Percentiles rank a stretch among this genome's conserved stretches.
Conservation (phyloP, 2,797 vertebrate genomes). For the Periophthalmus magnuspinnatus region DNA sequence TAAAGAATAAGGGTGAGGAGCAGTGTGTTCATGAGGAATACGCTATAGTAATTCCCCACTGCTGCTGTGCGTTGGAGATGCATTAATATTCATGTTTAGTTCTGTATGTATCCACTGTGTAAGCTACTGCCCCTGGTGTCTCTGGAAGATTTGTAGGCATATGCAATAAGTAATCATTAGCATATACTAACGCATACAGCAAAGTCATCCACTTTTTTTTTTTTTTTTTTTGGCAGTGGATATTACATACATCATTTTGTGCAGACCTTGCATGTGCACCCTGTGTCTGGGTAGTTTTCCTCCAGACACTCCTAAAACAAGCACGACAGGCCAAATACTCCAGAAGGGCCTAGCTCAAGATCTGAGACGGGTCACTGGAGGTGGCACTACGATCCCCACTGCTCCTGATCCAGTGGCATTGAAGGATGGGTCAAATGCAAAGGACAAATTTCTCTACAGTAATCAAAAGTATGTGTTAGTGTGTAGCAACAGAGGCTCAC, state of each 20-base stretch:
- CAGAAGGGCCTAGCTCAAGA: no score
- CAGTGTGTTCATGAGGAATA: neutral
- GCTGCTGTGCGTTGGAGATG: neutral
- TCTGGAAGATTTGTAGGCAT: neutral
- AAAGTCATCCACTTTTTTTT: neutral
- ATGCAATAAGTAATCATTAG: neutral
- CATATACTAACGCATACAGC: neutral
- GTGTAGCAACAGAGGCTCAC: no score
- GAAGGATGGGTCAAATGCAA: no score
- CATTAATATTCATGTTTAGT: slow-evolving; percentile 9
- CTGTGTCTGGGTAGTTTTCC: neutral
- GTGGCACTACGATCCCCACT: no score
- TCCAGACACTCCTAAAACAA: neutral
- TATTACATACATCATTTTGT: neutral
- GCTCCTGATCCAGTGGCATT: no score
- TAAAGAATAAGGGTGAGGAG: neutral
- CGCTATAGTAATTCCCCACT: neutral
- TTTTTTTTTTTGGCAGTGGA: neutral
- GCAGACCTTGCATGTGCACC: neutral
- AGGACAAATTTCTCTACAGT: no score
- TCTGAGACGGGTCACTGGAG: no score
- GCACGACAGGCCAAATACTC: no score
- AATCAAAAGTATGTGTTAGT: no score
- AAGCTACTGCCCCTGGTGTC: neutral
- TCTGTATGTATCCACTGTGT: neutral